Evolutionary conservation across 2,113 vertebrate species (phyloP), one percentile per base, ranked within the genome.

Genomic region (Petaurus breviceps): DNA sequence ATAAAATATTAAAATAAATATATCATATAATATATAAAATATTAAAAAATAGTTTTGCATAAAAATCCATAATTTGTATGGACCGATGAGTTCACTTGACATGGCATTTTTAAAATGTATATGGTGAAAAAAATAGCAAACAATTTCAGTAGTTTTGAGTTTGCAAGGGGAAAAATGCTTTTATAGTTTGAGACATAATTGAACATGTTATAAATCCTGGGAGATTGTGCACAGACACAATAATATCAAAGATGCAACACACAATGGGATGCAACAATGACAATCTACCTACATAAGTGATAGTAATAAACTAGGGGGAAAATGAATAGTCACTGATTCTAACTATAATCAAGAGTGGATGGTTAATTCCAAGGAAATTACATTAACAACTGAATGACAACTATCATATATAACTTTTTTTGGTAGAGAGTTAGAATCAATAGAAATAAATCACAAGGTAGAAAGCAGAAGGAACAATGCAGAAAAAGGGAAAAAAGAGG

Each of bases 161-260:
- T 91, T 91, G 92, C 51, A 91, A 3, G 1, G 55, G 11, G 37
- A 84, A 31, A 68, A 68, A 49, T 3, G 51, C 24, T 55, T 95
- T 94, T 57, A 77, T 92, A 90, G 92, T 25, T 94, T 90, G 93
- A 97, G 61, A 49, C 46, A 89, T 96, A 97, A 97, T 97, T 94
- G 96, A 92, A 90, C 28, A 89, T 89, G 92, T 84, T 96, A 31
- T 61, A 94, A 47, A 51, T 3, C 93, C 51, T 31, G 51, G 51
- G 95, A 89, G 25, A 95, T 89, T 91, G 47, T 94, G 94, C 77
- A 92, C n/a, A 92, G 84, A 92, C 14, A 91, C 89, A 93, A 55
- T 89, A 93, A 55, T 89, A 51, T 92, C 94, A 94, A 96, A 61
- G 57, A 61, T 31, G 28, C 10, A 14, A 37, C 57, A 68, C 28